Conservation (phyloP, 2,113 vertebrate genomes). For the Osmerus mordax region DNA sequence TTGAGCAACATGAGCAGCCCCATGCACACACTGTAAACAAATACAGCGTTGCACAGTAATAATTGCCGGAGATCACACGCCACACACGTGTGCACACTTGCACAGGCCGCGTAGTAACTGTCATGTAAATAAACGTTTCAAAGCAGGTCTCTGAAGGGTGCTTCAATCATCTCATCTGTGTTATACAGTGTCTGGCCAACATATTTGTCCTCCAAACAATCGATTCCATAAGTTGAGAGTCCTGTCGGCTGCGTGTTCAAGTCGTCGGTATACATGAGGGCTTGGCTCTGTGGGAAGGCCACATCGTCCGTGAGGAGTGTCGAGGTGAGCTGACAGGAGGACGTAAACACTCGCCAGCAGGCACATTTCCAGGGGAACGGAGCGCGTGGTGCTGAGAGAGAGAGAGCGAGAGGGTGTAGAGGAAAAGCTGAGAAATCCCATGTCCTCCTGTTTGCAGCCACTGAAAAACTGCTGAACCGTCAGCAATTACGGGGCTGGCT, state of each 20-base stretch:
- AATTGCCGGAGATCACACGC: not conserved
- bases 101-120: slow-evolving; percentile 1
- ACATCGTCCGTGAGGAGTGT: slow-evolving; percentile 54
- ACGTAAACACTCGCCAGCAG: slow-evolving; percentile 52
- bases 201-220: too few species aligned
- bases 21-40: not conserved
- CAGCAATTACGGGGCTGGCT: slow-evolving; percentile 61
- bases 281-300: slow-evolving; percentile 10
- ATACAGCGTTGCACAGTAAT: not conserved
- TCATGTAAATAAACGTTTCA: too few species aligned
- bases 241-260: too few species aligned
- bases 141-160: too few species aligned
- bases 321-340: slow-evolving; percentile 54
- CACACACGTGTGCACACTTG: slow-evolving; percentile 7
- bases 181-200: too few species aligned
- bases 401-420: slow-evolving; percentile 47
- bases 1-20: slow-evolving; percentile 23
- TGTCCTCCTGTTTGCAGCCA: slow-evolving; percentile 58
- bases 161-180: too few species aligned
- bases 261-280: not conserved
- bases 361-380: slow-evolving; percentile 40
- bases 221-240: too few species aligned
- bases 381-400: not conserved
- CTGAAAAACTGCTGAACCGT: slow-evolving; percentile 67
- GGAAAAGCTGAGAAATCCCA: slow-evolving; percentile 57